Evolutionary conservation across 30 jellyfish, hydroid and myxozoan species (phyloP).

Genomic region (Cassiopea andromeda): DNA sequence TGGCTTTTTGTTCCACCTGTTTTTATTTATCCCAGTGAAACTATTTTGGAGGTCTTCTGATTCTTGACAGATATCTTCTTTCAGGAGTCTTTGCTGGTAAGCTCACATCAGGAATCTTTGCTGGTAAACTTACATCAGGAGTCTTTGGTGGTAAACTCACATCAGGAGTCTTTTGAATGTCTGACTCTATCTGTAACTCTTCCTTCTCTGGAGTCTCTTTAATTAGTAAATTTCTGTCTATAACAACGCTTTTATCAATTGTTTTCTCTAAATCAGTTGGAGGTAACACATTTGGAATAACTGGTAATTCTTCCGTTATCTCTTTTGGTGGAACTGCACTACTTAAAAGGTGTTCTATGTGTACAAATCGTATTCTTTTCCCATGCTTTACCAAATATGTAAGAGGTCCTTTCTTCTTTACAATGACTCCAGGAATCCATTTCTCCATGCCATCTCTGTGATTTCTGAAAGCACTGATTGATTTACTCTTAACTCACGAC

Average conservation of each 20-base stretch:
- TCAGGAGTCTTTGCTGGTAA: constrained; percentile 53
- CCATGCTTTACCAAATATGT: constrained; percentile 37
- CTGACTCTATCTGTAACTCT: constrained; percentile 42
- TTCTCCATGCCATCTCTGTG: constrained; percentile 61
- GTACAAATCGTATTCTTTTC: constrained; percentile 40
- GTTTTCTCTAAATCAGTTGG: constrained; percentile 41
- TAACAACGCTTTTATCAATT: constrained; percentile 35
- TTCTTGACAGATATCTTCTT: constrained; percentile 39
- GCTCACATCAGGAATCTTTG: constrained; percentile 62
- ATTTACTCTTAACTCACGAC: constrained; percentile 29
- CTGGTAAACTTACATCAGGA: constrained; percentile 39
- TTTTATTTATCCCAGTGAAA: constrained; percentile 37
- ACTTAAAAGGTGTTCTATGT: constrained; percentile 49
- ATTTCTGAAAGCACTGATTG: constrained; percentile 46
- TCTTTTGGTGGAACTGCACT: constrained; percentile 53
- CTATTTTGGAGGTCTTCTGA: constrained; percentile 53
- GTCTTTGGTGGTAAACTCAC: neutral
- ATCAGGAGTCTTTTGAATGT: neutral
- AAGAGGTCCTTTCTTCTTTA: constrained; percentile 50
- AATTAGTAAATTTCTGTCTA: constrained; percentile 28
- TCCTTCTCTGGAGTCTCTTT: constrained; percentile 49
- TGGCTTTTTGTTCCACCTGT: constrained; percentile 46
- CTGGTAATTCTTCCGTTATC: constrained; percentile 55
- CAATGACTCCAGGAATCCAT: constrained; percentile 53
- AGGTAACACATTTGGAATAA: constrained; percentile 43